Conservation (phyloP, 1,140 invertebrate species). For the Eurytemora carolleeae region DNA sequence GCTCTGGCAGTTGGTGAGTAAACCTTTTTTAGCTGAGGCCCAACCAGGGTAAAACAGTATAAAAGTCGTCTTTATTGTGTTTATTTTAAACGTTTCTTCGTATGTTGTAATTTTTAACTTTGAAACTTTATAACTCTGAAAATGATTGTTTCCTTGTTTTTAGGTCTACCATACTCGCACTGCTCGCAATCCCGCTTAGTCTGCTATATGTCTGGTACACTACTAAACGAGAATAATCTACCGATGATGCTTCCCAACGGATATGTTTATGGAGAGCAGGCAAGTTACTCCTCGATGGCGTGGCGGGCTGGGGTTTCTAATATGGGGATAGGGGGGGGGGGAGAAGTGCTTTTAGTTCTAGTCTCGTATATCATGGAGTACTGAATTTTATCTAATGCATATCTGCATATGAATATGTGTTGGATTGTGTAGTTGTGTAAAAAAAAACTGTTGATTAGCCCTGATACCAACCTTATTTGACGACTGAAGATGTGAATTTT, state of each 20-base stretch:
- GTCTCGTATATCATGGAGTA: background rate
- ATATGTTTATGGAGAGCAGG: slow-evolving; percentile 87
- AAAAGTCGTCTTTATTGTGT: too few species aligned
- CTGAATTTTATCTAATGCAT: too few species aligned
- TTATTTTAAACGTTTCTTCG: too few species aligned
- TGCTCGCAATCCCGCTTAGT: slow-evolving; percentile 84
- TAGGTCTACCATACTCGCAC: slow-evolving; percentile 75
- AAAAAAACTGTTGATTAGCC: too few species aligned
- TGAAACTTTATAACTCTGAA: too few species aligned
- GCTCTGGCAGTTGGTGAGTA: slow-evolving; percentile 44
- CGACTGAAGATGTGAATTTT: too few species aligned
- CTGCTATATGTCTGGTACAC: slow-evolving; percentile 67
- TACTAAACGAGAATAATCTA: slow-evolving; percentile 92
- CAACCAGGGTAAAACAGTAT: too few species aligned
- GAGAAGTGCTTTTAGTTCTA: slow-evolving; percentile 8
- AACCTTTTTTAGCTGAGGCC: background rate
- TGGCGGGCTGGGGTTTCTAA: background rate
- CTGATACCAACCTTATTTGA: too few species aligned
- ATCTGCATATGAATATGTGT: too few species aligned
- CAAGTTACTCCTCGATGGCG: slow-evolving; percentile 24
- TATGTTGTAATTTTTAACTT: too few species aligned
- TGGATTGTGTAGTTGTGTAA: too few species aligned
- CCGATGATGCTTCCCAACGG: slow-evolving; percentile 97
- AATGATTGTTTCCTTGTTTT: background rate
- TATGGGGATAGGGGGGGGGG: background rate